Evolutionary conservation across 2,888 invertebrate species (phyloP), one percentile per base, ranked within the genome.

Genomic region (Tenthredo livida): DNA sequence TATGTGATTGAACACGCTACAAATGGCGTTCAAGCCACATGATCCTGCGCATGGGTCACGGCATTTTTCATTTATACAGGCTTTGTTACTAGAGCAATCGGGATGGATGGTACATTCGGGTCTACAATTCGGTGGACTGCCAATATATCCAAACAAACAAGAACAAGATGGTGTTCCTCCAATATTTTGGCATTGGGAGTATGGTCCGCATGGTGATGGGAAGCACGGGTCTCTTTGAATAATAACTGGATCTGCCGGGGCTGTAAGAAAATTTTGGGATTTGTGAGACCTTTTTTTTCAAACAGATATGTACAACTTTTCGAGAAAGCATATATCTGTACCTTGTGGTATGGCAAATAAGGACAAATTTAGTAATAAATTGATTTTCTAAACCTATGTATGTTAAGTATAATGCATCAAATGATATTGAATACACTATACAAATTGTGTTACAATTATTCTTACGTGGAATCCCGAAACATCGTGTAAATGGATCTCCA

Each of bases 401-500:
- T 15, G 21, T 29, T 65, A 29, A 25, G 21, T 29, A 33, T 33
- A 65, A 65, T 29, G 29, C 33, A 40, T 21, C 21, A 73, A 73
- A 77, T 77, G 25, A 50, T 33, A 29, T 77, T n/a, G 29, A 17
- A 77, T 54, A n/a, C 29, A 33, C 33, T 54, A 33, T 2, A 10
- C 3, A 54, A 50, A 54, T 77, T 33, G n/a, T 61, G 25, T 40
- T 54, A 5, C 40, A 83, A 58, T 67, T 43, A 72, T 83, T 84
- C 90, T 89, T 91, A 91, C 91, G 89, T 88, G 94, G 94, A 87
- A 93, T 92, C 67, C 92, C 92, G 86, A 92, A 94, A 88, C 95
- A 95, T 89, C 94, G 93, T 29, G 94, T 95, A 89, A 97, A 97
- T 6, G 97, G 97, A 94, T 97, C 96, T 73, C 97, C 97, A 73